Base-by-base conservation (phyloP, 1,140 invertebrate genomes). In the Sycophila sp. region DNA sequence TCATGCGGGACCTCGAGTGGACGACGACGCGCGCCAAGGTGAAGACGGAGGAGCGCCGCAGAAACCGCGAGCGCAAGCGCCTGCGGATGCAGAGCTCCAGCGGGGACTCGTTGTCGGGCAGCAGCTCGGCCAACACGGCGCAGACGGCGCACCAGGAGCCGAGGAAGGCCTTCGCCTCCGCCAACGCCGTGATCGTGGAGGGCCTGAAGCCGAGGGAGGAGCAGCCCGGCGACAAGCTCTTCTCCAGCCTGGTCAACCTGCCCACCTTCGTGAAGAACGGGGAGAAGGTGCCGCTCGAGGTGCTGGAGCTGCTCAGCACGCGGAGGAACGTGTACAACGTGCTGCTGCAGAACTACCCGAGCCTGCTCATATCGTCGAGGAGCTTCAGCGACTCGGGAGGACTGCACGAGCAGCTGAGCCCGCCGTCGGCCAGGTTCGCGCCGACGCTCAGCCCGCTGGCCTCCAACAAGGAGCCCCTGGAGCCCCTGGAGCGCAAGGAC, bases 1-100 rank as follows among this genome's bases (percentile, higher is more conserved):
- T 96, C 4, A 96, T 96, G 91, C 84, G 93, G 59, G 94, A 96
- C 76, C 85, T 95, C 17, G 91, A 91, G 4, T 93, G 92, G 92
- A 93, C 92, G 0, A 88, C 90, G 0, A 80, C 75, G 7, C 78
- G 80, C 17, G 88, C 88, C 0, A 92, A 90, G 80, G 89, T 88
- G 11, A 89, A 89, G 73, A 89, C 88, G 0, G 88, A 88, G 74
- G 89, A 92, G 72, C 83, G 91, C 4, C 89, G 89, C 76, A 83
- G 87, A 8, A 89, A 87, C 70, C 79, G 89, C 15, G 87, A 89
- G 69, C 85, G 87, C 59, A 91, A 91, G 76, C 88, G 87, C 22
- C 90, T 87, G 73, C 86, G 89, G 51, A 1, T 55, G 2, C 58
- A 62, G 17, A 89, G 87, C 17, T 90, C 90, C 0, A 91, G 90